Conservation (phyloP, 2,113 vertebrate genomes). For the Leptodactylus fuscus region DNA sequence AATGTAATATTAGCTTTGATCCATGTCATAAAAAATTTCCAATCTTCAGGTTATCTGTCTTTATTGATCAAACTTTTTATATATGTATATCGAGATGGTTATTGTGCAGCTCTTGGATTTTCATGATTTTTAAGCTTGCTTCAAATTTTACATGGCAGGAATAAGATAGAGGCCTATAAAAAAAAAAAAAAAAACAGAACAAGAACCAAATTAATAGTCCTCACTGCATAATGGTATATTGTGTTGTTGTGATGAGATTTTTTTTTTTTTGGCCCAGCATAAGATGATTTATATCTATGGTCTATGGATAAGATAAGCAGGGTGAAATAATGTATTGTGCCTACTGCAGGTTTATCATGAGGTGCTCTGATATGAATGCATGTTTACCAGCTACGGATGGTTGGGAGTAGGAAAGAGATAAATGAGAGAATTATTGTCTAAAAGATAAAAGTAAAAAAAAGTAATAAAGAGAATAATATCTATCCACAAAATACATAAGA, state of each 20-base stretch:
- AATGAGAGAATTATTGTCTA: neutral
- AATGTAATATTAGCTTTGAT: constrained; percentile 11
- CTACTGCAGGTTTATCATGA: neutral
- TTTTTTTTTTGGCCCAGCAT: neutral
- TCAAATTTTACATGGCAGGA: neutral
- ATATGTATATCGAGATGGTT: constrained; percentile 2
- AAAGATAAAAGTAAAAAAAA: neutral
- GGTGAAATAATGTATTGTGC: neutral
- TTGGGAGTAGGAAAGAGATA: neutral
- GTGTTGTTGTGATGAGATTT: neutral
- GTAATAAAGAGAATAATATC: neutral
- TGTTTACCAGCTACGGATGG: neutral
- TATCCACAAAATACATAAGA: too few relatives aligned
- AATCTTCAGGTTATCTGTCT: neutral
- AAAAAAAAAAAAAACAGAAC: too few relatives aligned
- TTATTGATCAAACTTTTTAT: constrained; percentile 23
- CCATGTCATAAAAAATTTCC: constrained; percentile 33
- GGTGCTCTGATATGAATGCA: neutral
- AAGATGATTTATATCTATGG: constrained; percentile 7
- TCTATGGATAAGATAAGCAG: constrained; percentile 11
- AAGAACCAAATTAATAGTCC: neutral
- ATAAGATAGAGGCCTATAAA: neutral
- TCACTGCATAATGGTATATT: neutral
- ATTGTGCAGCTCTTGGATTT: neutral
- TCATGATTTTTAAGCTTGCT: neutral